Evolutionary conservation across 2,888 invertebrate genomes (phyloP), one percentile per base, ranked within the genome.

Genomic region (Troides oblongomaculatus): DNA sequence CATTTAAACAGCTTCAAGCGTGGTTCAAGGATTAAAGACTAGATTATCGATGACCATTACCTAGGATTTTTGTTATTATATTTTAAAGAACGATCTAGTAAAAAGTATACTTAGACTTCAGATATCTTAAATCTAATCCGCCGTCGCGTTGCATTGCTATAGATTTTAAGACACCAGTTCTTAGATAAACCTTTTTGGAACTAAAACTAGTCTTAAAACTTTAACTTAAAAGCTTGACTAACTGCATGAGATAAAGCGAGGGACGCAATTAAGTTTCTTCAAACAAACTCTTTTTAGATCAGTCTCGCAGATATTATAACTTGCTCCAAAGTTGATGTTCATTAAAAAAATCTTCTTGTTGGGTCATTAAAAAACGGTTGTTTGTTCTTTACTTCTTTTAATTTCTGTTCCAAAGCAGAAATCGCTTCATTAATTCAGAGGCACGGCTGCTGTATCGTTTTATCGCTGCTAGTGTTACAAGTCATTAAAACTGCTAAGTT

Each of bases 381-480:
- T 46, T 62, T 46, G 43, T 62, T 62, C 23, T 43, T 43, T 62
- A 10, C 8, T 62, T 46, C 62, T 62, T 62, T 62, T 21, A 39
- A 43, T 21, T 21, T 43, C 43, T 43, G 21, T 21, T 43, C 18
- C 21, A 46, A 43, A 30, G 39, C 61, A 61, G 36, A 43, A 62
- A 62, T 62, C 62, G 62, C 43, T 62, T 62, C 43, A 62, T 61
- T 61, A 61, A 61, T 61, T 61, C 61, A 61, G 39, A 2, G 39
- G 39, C 61, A 61, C 61, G 61, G 39, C 61, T 18, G 14, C 18
- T 36, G 61, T n/a, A 61, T n/a, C 61, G 18, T 39, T 61, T 61
- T 17, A 39, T 61, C 61, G 10, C 39, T 39, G 23, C 61, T 30
- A 61, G 61, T 39, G 30, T 61, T 30, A 61, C 36, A 39, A 39